Evolutionary conservation across 2,888 invertebrate genomes (phyloP).

Genomic region (Lypha dubia): DNA sequence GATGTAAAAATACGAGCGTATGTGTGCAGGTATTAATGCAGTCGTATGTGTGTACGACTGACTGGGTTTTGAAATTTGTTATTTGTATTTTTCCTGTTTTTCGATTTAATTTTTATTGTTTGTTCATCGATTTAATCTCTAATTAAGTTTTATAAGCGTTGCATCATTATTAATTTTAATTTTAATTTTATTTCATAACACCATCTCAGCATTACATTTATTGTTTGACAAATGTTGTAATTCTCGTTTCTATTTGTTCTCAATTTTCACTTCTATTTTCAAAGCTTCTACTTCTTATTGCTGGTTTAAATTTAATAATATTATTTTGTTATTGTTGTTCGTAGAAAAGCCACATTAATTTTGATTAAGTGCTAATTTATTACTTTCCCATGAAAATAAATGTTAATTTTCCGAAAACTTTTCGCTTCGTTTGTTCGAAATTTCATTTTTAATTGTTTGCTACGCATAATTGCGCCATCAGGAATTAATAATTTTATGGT

Average conservation of each 20-base stretch:
- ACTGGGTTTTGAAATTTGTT: no score
- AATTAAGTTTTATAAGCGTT: background rate
- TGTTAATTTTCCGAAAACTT: background rate
- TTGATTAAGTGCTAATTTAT: constrained; percentile 74
- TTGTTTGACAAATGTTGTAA: background rate
- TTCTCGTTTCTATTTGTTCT: background rate
- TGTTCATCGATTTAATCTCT: background rate
- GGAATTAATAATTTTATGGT: constrained; percentile 40
- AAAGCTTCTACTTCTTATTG: background rate
- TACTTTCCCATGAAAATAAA: constrained; percentile 63
- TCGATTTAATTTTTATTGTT: background rate
- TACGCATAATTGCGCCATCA: constrained; percentile 55
- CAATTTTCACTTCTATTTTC: background rate
- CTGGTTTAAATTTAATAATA: background rate
- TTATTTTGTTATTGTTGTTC: constrained; percentile 1
- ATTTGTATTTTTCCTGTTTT: background rate
- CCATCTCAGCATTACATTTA: background rate
- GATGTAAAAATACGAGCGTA: no score
- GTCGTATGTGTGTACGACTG: no score
- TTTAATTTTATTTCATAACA: background rate
- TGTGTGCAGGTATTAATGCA: no score
- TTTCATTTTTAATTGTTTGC: constrained; percentile 50
- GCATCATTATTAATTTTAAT: no score
- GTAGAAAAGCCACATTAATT: background rate
- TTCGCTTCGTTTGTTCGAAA: constrained; percentile 19